These are phyloP conservation scores for Hirtodrosophila confusa DNA, from an alignment of 2,888 invertebrate species.

Conservation along the genomic window DNA sequence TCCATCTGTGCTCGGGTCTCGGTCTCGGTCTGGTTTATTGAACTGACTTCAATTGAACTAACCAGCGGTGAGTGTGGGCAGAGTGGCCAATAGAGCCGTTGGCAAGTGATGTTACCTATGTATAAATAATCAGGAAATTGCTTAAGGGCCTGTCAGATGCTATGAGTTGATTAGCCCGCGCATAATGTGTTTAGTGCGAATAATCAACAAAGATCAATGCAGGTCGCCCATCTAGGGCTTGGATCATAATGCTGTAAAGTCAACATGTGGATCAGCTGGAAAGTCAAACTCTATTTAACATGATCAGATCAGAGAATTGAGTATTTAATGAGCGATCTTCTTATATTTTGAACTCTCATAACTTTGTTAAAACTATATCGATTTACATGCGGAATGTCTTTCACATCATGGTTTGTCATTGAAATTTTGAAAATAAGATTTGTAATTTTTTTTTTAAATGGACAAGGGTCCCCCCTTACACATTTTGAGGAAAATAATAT, in stretches of 20 bases:
- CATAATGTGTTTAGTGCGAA: slow-evolving; percentile 59
- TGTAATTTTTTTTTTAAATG: too few relatives aligned
- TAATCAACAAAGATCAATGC: slow-evolving; percentile 39
- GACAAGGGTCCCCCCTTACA: too few relatives aligned
- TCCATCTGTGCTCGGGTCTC: slow-evolving; percentile 11
- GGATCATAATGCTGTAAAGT: neutral
- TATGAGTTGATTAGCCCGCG: slow-evolving; percentile 66
- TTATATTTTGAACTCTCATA: too few relatives aligned
- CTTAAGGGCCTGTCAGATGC: slow-evolving; percentile 70
- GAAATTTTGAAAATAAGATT: too few relatives aligned
- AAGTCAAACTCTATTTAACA: too few relatives aligned
- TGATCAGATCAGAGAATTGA: too few relatives aligned
- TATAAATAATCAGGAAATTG: slow-evolving; percentile 73
- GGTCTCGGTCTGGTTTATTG: slow-evolving; percentile 71
- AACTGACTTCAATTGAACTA: slow-evolving; percentile 62
- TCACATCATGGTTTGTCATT: too few relatives aligned
- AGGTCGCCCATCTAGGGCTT: neutral
- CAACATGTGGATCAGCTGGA: too few relatives aligned
- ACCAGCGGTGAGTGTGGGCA: slow-evolving; percentile 56
- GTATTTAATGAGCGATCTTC: too few relatives aligned
- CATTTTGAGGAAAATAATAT: too few relatives aligned
- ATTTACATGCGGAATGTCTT: too few relatives aligned
- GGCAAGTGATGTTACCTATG: slow-evolving; percentile 73
- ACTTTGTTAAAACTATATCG: too few relatives aligned
- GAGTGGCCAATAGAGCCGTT: slow-evolving; percentile 43